Conservation (phyloP, 2,888 invertebrate species). For the Agonopterix subpropinquella region DNA sequence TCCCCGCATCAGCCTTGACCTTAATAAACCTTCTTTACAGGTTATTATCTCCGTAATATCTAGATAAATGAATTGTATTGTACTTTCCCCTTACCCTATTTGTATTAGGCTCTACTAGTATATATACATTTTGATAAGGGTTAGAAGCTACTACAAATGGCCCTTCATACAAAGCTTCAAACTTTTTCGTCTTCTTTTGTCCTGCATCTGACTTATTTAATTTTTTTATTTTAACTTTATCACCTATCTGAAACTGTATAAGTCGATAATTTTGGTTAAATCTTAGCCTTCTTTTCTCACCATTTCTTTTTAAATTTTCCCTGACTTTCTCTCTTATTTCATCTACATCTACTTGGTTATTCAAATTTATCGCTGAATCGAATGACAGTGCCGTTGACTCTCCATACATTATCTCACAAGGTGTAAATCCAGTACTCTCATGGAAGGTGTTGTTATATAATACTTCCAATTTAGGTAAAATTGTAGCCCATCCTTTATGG, state of each 20-base stretch:
- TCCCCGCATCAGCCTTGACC: too few species aligned
- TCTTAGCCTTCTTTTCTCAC: not conserved
- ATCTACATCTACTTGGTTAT: not conserved
- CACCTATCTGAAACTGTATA: constrained; percentile 10
- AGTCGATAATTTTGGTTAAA: constrained; percentile 7
- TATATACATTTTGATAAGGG: constrained; percentile 4
- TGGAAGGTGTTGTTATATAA: constrained; percentile 18
- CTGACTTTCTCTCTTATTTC: constrained; percentile 2
- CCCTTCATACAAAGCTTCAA: constrained; percentile 1
- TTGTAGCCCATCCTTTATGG: constrained; percentile 13
- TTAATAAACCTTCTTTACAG: too few species aligned
- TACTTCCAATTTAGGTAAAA: constrained; percentile 10
- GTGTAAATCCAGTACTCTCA: constrained; percentile 13
- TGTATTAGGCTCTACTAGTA: not conserved
- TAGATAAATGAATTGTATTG: constrained; percentile 1
- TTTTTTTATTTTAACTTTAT: constrained; percentile 10
- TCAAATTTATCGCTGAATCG: not conserved
- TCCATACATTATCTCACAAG: constrained; percentile 10
- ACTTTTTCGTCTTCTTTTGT: constrained; percentile 7
- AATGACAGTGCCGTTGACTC: not conserved
- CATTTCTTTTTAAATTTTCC: constrained; percentile 4
- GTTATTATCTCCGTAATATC: not conserved
- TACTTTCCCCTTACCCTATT: not conserved
- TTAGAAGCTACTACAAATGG: not conserved
- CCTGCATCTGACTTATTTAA: constrained; percentile 7